Base-by-base conservation (phyloP, 2,888 invertebrate genomes). In the Heliconius aoede region DNA sequence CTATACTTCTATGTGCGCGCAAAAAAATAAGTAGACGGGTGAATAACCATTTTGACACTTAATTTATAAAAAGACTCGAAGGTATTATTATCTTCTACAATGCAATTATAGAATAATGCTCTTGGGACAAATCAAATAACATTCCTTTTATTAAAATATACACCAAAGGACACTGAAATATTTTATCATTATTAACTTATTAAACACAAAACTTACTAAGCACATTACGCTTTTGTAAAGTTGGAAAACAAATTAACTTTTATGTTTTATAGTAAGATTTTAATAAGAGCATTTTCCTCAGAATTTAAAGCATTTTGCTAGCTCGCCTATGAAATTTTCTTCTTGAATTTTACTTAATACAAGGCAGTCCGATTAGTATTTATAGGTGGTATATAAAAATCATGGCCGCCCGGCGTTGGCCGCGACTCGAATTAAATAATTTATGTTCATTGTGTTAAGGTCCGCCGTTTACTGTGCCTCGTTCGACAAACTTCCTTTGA, bases 361-460 rank as follows among this genome's bases (percentile, higher is more conserved):
- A 73, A 73, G 30, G 51, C 67, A 60, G 21, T 76, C 81, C 83
- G 84, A 86, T 86, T 83, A 83, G 84, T 84, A 81, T 82, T 82
- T 82, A 82, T 82, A 79, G 77, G 78, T 75, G 77, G 75, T 79
- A 78, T 78, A 78, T 83, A 83, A 83, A 82, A 82, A 80, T 78
- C 80, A 74, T 65, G 69, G 58, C 67, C 76, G 79, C 76, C 76
- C 82, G 83, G 81, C 82, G 82, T 81, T 71, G 81, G 81, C 81
- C 72, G 78, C 55, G 71, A 62, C 71, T 40, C 58, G 83, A 82
- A 87, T 87, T 86, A 86, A 86, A 86, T 86, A 86, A 86, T 88
- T 88, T 85, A 87, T 84, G 86, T 84, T 87, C 83, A 86, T 86
- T 82, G 85, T 84, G 75, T 77, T 76, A 73, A 81, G 67, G 77